Base-by-base conservation (phyloP, 23 tunicate species). In the Styela clava region DNA sequence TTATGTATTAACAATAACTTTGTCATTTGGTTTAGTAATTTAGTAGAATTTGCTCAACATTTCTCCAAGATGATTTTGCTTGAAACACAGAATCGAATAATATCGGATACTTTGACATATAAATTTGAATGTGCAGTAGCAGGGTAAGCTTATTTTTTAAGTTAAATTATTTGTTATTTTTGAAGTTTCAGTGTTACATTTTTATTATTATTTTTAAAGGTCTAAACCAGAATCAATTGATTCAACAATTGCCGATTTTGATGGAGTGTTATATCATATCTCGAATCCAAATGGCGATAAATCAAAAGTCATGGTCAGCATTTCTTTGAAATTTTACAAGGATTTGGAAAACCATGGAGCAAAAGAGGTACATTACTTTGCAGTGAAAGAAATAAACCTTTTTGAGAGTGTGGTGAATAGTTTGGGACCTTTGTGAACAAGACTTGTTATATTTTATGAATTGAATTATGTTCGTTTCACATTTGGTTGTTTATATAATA, bases 51-150 rank as follows among this genome's bases (percentile, higher is more conserved):
- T n/a, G n/a, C n/a, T n/a, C n/a, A n/a, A n/a, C n/a, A n/a, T n/a
- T n/a, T n/a, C n/a, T n/a, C 23, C 69, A 76, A 80, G 73, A 96
- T 96, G 99, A 96, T 96, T 85, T 69, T 96, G 85, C 76, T 96
- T 33, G 99, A 96, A 81, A 92, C 92, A 16, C 94, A 87, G 85
- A 96, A 96, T 65, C 79, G 96, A 69, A 74, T 87, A 26, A 85
- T 96, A 70, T 64, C 33, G 19, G 97, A 91, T 44, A 92, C 97
- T 9, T 67, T 96, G 7, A 87, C 70, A 31, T 87, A 91, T 63
- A 92, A 96, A 65, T 96, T 96, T 82, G 97, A 96, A 62, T 74
- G 86, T 20, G 99, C 94, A 1, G 65, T 69, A 3, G 85, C 84
- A n/a, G 96, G 96, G 52, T 76, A 76, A 76, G 81, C 16, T 20